These are phyloP conservation scores for Brachyistius frenatus DNA, from an alignment of 2,113 vertebrate species.

Conservation along the genomic window DNA sequence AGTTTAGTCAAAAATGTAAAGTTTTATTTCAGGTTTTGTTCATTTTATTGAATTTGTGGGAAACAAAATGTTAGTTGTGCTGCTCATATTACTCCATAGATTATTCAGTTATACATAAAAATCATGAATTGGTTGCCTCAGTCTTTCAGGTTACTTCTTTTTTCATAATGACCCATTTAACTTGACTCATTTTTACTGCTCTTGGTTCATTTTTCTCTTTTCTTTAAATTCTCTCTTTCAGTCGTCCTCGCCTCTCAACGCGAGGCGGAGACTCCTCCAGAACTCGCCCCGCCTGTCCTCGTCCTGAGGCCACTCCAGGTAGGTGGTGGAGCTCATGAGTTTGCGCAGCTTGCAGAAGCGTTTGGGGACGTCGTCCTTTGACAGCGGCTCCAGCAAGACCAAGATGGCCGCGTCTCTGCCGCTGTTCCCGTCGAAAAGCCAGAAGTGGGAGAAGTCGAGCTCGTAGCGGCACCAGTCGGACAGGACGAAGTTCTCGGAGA, in stretches of 20 bases:
- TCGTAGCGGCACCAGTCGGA: slow-evolving; percentile 97
- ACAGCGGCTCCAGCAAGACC: slow-evolving; percentile 89
- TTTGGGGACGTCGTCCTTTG: slow-evolving; percentile 87
- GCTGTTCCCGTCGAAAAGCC: slow-evolving; percentile 88
- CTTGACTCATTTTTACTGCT: too few relatives aligned
- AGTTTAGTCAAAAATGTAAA: too few relatives aligned
- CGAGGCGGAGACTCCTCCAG: slow-evolving; percentile 87
- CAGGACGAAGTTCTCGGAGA: slow-evolving; percentile 90
- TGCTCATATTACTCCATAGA: too few relatives aligned
- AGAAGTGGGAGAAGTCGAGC: slow-evolving; percentile 94
- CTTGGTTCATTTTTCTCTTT: background rate
- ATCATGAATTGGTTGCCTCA: too few relatives aligned
- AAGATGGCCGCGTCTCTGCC: slow-evolving; percentile 83
- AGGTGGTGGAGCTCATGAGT: slow-evolving; percentile 93
- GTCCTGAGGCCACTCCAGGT: slow-evolving; percentile 89
- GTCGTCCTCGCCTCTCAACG: slow-evolving; percentile 71
- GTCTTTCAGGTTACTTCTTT: too few relatives aligned
- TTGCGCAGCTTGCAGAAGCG: slow-evolving; percentile 91
- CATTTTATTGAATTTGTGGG: too few relatives aligned
- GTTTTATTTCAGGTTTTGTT: too few relatives aligned
- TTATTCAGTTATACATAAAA: too few relatives aligned
- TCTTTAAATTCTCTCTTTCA: background rate
- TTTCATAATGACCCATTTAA: too few relatives aligned
- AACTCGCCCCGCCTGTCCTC: slow-evolving; percentile 81
- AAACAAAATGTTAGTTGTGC: too few relatives aligned